phyloP scores from a whole-genome alignment of 2,113 vertebrate genomes.

The Sisor rabdophorus region DNA sequence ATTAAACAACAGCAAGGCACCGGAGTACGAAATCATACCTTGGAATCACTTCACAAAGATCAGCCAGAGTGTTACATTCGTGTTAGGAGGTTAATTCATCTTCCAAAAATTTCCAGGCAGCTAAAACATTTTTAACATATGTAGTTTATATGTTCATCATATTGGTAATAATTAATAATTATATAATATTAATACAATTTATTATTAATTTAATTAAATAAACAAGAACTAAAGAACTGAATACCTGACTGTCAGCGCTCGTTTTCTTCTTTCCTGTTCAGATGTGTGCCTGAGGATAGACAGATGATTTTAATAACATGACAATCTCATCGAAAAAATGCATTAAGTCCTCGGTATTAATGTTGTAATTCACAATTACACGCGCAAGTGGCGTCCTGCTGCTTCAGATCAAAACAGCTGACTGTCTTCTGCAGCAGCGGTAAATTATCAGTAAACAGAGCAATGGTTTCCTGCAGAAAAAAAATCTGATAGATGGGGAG shows the following conservation, averaged over 20 bases:
- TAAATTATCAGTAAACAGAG: constrained; percentile 46
- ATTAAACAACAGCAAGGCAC: background rate
- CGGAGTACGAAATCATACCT: background rate
- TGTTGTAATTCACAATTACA: constrained; percentile 55
- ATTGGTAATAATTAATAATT: background rate
- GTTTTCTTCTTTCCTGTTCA: constrained; percentile 43
- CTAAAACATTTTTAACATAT: constrained; percentile 9
- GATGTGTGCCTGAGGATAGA: constrained; percentile 33
- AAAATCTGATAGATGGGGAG: background rate
- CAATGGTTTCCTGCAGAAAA: constrained; percentile 35
- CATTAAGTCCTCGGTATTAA: constrained; percentile 45
- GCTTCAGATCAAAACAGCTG: constrained; percentile 44
- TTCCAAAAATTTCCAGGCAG: background rate
- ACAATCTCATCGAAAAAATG: constrained; percentile 36
- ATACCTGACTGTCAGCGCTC: constrained; percentile 40
- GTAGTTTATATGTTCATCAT: too few species aligned
- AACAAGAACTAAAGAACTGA: constrained; percentile 15
- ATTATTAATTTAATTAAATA: background rate
- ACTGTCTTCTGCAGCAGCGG: constrained; percentile 40
- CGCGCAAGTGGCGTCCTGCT: constrained; percentile 17
- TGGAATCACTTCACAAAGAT: too few species aligned
- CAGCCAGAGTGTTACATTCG: background rate
- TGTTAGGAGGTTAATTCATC: background rate
- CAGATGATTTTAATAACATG: constrained; percentile 62
- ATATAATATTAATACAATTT: background rate